Conservation (phyloP, 2,888 invertebrate species). For the Keiferia lycopersicella region DNA sequence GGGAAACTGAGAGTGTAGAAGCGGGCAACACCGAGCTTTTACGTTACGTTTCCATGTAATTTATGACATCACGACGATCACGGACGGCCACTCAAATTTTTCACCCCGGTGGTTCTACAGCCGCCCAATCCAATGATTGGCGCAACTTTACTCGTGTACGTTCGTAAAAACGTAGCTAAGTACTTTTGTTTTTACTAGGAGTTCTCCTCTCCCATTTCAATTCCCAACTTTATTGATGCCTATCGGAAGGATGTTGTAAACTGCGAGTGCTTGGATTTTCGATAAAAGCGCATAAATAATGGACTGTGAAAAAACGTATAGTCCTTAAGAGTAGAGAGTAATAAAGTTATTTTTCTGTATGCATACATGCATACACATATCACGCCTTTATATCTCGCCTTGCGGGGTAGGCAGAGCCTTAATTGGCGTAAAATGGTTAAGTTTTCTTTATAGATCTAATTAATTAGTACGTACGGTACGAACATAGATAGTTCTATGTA, state of each 20-base stretch:
- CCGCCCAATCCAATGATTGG: slow-evolving; percentile 59
- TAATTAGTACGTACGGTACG: no score
- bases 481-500: no score
- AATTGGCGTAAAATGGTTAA: no score
- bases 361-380: no score
- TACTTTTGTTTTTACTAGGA: slow-evolving; percentile 41
- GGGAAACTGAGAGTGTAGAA: slow-evolving; percentile 35
- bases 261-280: not conserved
- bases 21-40: slow-evolving; percentile 48
- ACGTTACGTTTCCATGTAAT: slow-evolving; percentile 63
- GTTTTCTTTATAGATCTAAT: no score
- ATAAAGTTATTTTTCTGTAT: not conserved
- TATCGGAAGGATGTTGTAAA: slow-evolving; percentile 15
- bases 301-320: not conserved
- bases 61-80: slow-evolving; percentile 51
- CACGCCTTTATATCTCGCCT: no score
- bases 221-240: slow-evolving; percentile 47
- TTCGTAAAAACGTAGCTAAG: no score
- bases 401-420: no score
- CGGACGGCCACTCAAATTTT: slow-evolving; percentile 48
- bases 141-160: slow-evolving; percentile 31
- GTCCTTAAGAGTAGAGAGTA: not conserved
- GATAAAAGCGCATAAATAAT: not conserved
- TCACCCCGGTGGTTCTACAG: slow-evolving; percentile 54
- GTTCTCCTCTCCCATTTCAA: slow-evolving; percentile 45